A percentile compares a stretch with the other conserved stretches of the same genome.
Conservation (phyloP, 2,888 invertebrate genomes). For the Belgica antarctica region DNA sequence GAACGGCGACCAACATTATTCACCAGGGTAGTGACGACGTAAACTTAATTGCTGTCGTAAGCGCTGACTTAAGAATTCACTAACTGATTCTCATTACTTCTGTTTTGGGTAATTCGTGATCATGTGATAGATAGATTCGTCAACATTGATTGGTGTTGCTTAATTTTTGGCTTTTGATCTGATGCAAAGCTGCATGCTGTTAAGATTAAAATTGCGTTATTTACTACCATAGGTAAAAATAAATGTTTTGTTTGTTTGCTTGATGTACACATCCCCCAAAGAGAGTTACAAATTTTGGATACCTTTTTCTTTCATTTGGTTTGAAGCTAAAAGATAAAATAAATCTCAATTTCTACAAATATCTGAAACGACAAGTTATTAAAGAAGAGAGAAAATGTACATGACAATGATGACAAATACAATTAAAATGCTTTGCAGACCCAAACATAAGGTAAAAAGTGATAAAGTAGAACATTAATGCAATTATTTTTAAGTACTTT, state of each 20-base stretch:
- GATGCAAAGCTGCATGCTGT: slow-evolving; percentile 25
- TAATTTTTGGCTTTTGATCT: neutral
- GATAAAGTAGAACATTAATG: slow-evolving; percentile 2
- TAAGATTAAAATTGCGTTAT: slow-evolving; percentile 8
- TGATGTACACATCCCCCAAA: neutral
- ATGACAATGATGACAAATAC: slow-evolving; percentile 23
- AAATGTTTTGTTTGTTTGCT: neutral
- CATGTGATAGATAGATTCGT: neutral
- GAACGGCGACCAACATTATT: neutral
- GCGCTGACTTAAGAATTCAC: slow-evolving; percentile 5
- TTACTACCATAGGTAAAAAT: neutral
- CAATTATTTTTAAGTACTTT: neutral
- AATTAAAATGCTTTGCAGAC: slow-evolving; percentile 9
- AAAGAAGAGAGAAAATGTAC: slow-evolving; percentile 11
- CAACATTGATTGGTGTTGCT: slow-evolving; percentile 25
- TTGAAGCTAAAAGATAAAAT: slow-evolving; percentile 16
- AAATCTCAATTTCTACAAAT: slow-evolving; percentile 4
- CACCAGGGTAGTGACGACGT: slow-evolving; percentile 24
- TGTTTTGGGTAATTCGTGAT: slow-evolving; percentile 11
- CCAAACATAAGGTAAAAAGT: neutral
- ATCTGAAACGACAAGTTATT: slow-evolving; percentile 5
- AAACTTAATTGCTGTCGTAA: slow-evolving; percentile 9
- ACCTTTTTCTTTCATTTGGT: too few species aligned
- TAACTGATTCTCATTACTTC: slow-evolving; percentile 1
- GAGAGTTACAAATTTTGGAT: neutral